These are phyloP conservation scores for Hippotragus niger DNA, from an alignment of 2,113 vertebrate genomes.

Conservation along the genomic window DNA sequence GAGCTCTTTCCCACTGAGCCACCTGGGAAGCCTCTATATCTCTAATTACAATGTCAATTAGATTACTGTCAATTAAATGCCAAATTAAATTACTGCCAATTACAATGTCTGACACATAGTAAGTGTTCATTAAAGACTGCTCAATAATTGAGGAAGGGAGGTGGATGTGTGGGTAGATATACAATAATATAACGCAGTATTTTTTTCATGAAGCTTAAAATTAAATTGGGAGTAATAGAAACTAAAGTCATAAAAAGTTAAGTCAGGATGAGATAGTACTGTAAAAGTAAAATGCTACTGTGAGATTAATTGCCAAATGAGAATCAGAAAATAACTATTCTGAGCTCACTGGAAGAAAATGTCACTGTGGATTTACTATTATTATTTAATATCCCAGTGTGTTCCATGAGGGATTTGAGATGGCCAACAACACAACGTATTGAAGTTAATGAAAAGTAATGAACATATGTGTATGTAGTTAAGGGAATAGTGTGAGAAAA, in stretches of 20 bases:
- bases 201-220: slow-evolving; percentile 1
- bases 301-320: slow-evolving; percentile 22
- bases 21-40: background rate
- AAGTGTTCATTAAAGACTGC: background rate
- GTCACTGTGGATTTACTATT: slow-evolving; percentile 5
- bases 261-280: slow-evolving; percentile 21
- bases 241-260: slow-evolving; percentile 41
- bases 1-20: background rate
- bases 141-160: background rate
- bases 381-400: slow-evolving; percentile 3
- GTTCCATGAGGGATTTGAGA: background rate
- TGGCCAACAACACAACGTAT: background rate
- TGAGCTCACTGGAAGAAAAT: background rate
- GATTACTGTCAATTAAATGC: background rate
- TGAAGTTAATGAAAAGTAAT: background rate
- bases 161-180: background rate
- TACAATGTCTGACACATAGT: background rate
- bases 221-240: slow-evolving; percentile 27
- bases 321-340: slow-evolving; percentile 18
- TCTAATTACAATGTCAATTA: background rate
- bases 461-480: background rate
- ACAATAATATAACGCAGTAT: background rate
- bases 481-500: background rate
- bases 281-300: slow-evolving; percentile 29
- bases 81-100: background rate